Percentiles rank a stretch among this genome's conserved stretches.
phyloP scores from a whole-genome alignment of 2,113 vertebrate species.

The Xyliphius kryptos region DNA sequence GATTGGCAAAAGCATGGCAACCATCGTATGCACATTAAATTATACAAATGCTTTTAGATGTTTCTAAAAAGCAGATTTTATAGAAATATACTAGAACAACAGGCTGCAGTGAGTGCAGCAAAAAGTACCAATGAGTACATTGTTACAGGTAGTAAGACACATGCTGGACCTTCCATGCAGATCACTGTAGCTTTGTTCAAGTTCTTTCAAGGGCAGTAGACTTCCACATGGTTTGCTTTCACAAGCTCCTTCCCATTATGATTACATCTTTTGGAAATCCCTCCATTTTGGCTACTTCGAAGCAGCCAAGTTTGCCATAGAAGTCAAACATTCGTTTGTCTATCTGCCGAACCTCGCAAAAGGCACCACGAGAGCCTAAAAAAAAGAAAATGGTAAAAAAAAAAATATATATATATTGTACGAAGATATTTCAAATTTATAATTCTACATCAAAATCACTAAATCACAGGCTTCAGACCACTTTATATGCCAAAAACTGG shows the following conservation, averaged over 20 bases:
- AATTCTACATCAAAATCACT: no score
- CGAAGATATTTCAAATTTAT: no score
- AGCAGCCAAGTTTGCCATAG: slow-evolving; percentile 95
- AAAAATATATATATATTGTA: no score
- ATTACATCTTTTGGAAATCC: slow-evolving; percentile 96
- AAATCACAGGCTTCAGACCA: no score
- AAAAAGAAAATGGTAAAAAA: no score
- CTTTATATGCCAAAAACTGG: no score
- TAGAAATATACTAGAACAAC: slow-evolving; percentile 40
- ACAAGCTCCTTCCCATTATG: slow-evolving; percentile 95
- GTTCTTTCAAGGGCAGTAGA: neutral
- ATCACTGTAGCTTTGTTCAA: slow-evolving; percentile 37
- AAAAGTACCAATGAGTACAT: slow-evolving; percentile 30
- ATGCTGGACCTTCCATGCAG: no score
- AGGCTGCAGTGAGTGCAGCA: slow-evolving; percentile 3
- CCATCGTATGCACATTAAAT: slow-evolving; percentile 40
- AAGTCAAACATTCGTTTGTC: slow-evolving; percentile 98
- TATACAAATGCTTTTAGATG: slow-evolving; percentile 33
- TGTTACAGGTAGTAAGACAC: slow-evolving; percentile 33
- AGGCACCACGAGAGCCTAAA: slow-evolving; percentile 90
- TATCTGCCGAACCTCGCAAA: slow-evolving; percentile 93
- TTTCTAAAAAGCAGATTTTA: slow-evolving; percentile 47
- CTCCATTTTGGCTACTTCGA: slow-evolving; percentile 98
- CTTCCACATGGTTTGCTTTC: slow-evolving; percentile 50
- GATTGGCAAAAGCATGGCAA: slow-evolving; percentile 42